These are phyloP conservation scores for Catocala sponsa DNA, from an alignment of 2,888 invertebrate species.

Conservation along the genomic window DNA sequence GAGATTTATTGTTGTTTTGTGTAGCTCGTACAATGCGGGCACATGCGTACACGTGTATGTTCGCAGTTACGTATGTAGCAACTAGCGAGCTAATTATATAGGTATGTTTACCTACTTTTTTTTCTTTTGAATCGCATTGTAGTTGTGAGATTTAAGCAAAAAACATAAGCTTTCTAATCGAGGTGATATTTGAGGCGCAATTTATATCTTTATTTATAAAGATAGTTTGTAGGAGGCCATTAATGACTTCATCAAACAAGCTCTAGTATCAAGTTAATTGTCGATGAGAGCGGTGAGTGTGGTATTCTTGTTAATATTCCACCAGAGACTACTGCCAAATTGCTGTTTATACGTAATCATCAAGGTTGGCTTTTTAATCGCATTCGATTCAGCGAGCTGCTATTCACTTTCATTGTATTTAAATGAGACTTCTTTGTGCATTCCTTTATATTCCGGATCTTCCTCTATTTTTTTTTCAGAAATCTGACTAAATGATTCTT, in stretches of 20 bases:
- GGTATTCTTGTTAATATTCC: conserved; percentile 71
- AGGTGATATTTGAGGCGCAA: neutral
- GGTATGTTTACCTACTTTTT: no score
- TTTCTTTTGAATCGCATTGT: no score
- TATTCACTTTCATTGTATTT: conserved; percentile 20
- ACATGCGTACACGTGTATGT: neutral
- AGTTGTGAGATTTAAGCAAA: neutral
- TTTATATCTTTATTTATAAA: neutral
- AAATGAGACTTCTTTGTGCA: neutral
- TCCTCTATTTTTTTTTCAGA: neutral
- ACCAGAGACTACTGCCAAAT: conserved; percentile 66
- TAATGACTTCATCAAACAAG: conserved; percentile 63
- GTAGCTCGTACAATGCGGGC: neutral
- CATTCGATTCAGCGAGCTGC: conserved; percentile 47
- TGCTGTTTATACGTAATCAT: conserved; percentile 58
- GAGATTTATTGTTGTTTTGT: conserved; percentile 2
- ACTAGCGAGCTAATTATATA: no score
- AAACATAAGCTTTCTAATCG: neutral
- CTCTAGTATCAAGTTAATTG: conserved; percentile 57
- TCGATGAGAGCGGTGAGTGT: conserved; percentile 62
- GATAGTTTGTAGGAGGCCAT: conserved; percentile 46
- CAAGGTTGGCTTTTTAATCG: conserved; percentile 64
- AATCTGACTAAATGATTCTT: neutral
- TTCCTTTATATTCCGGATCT: conserved; percentile 2
- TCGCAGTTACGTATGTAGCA: no score